These are phyloP conservation scores for Melospiza georgiana DNA, from an alignment of 2,113 vertebrate species.

Conservation along the genomic window DNA sequence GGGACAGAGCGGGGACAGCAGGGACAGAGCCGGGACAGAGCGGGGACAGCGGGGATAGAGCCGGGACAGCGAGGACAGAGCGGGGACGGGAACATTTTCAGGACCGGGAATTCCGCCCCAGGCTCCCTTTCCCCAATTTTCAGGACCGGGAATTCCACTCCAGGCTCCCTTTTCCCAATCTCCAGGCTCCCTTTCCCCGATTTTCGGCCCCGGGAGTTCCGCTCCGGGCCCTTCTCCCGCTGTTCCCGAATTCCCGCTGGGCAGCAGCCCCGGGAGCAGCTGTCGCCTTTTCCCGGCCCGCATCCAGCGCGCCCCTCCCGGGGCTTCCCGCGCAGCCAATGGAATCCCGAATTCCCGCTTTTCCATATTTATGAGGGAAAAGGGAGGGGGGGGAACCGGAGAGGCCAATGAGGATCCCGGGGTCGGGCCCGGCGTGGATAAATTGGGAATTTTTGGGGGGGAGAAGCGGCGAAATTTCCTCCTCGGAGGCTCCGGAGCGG, in stretches of 20 bases:
- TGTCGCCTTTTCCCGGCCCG: slow-evolving; percentile 68
- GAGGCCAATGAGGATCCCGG: slow-evolving; percentile 73
- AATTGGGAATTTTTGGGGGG: not conserved
- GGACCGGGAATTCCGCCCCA: not conserved
- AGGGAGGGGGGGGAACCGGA: not conserved
- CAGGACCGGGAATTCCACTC: not conserved
- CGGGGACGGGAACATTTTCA: not conserved
- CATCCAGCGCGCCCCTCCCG: slow-evolving; percentile 24
- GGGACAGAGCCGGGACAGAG: too few relatives aligned
- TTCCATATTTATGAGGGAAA: slow-evolving; percentile 69
- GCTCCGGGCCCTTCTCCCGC: not conserved
- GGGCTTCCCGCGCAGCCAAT: slow-evolving; percentile 71
- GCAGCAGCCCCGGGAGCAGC: slow-evolving; percentile 71
- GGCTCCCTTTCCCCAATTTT: too few relatives aligned
- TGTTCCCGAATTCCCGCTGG: not conserved
- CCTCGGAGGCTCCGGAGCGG: not conserved
- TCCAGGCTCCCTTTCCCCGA: not conserved
- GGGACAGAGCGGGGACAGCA: too few relatives aligned
- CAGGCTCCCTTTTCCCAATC: not conserved
- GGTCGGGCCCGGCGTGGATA: slow-evolving; percentile 54
- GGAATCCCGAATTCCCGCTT: slow-evolving; percentile 16
- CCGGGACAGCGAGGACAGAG: too few relatives aligned
- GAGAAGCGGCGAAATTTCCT: not conserved
- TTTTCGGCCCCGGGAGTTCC: not conserved
- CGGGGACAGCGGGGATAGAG: too few relatives aligned